Conservation (phyloP, 2,888 invertebrate species). For the Poecilus cupreus region DNA sequence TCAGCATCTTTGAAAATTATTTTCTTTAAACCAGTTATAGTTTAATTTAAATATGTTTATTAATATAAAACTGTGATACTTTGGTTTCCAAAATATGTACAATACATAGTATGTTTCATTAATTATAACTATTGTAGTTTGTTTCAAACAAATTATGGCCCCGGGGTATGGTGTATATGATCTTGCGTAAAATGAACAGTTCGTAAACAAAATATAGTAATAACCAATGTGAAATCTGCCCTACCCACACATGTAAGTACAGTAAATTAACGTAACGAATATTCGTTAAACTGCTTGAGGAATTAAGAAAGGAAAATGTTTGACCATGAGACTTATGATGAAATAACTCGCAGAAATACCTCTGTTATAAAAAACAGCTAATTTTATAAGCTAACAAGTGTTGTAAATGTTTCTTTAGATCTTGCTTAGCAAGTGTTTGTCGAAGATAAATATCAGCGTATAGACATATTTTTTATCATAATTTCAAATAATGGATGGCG, state of each 20-base stretch:
- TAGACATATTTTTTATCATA: neutral
- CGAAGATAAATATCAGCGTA: slow-evolving; percentile 3
- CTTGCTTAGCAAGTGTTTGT: neutral
- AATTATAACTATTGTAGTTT: too few species aligned
- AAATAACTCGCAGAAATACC: slow-evolving; percentile 48
- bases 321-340: slow-evolving; percentile 47
- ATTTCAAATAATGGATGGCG: neutral
- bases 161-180: too few species aligned
- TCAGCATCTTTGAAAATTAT: too few species aligned
- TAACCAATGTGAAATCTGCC: neutral
- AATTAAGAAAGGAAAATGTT: slow-evolving; percentile 49
- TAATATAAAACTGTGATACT: too few species aligned
- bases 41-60: too few species aligned
- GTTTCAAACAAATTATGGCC: too few species aligned
- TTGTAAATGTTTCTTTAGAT: slow-evolving; percentile 38
- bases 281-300: slow-evolving; percentile 45
- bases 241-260: slow-evolving; percentile 18
- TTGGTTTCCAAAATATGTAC: too few species aligned
- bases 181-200: too few species aligned
- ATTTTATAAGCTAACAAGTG: slow-evolving; percentile 34
- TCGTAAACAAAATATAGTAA: neutral
- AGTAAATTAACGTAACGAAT: slow-evolving; percentile 46
- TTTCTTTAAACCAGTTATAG: too few species aligned
- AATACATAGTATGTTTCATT: too few species aligned
- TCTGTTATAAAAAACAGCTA: slow-evolving; percentile 39